Evolutionary conservation across 1,140 invertebrate species (phyloP), one percentile per base, ranked within the genome.

Genomic region (Drosophila pachea): DNA sequence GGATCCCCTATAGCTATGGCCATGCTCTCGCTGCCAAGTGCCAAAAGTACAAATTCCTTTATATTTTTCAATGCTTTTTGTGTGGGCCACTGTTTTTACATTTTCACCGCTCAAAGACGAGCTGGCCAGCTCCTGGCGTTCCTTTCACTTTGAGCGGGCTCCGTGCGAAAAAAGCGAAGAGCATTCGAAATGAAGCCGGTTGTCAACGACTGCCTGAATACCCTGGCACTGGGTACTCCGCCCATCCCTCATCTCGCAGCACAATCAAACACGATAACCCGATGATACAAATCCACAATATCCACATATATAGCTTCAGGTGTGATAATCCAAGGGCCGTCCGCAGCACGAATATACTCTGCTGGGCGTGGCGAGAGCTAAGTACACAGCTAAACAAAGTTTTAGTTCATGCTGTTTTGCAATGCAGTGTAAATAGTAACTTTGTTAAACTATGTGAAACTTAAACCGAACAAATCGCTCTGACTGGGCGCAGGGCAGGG

Each of bases 71-170:
- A 68, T 63, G 5, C 31, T 29, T 60, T 64, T 69, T 42, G n/a
- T 42, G n/a, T 43, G 38, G 16, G 16, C 38, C 52, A 43, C 56
- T 42, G 48, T 62, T 35, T 63, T 68, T 48, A 54, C 68, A 73
- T 63, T 63, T 67, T 9, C 1, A 1, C 54, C 63, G 61, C 74
- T 66, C 71, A 74, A 63, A 76, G 74, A 16, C 53, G 63, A 62
- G 60, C 74, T 61, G n/a, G 8, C 12, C 31, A 38, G 55, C 64
- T 61, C 49, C 45, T 66, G 62, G 54, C 36, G 35, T 33, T 70
- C 54, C 48, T 47, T 50, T 54, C 31, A 16, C 74, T 63, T 66
- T 62, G 47, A 62, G 55, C 45, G 9, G 35, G 38, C 33, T 35
- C 36, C 1, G 14, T 40, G 5, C 12, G 11, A 31, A 50, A 61